phyloP scores from a whole-genome alignment of 2,113 vertebrate species.

The Empidonax alnorum region DNA sequence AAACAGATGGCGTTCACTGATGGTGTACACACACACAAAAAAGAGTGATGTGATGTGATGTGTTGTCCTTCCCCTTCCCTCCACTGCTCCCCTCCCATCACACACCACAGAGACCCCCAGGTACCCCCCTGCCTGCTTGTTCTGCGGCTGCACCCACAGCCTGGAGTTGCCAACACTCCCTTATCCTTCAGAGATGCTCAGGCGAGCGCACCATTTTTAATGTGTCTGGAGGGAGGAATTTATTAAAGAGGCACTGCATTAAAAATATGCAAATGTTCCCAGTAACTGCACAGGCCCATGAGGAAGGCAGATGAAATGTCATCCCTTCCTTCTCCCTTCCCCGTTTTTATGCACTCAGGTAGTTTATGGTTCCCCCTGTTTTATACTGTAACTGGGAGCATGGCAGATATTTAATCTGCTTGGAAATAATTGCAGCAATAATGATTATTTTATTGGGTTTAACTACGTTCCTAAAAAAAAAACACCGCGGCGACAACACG shows the following conservation, averaged over 20 bases:
- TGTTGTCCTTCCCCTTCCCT: not conserved
- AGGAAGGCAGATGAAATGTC: conserved; percentile 61
- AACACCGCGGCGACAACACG: accelerated
- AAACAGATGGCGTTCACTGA: conserved; percentile 16
- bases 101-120: not conserved
- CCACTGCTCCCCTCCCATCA: not conserved
- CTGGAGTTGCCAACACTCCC: not conserved
- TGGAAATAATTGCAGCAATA: conserved; percentile 72
- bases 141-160: not conserved
- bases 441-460: conserved; percentile 69
- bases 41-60: not conserved
- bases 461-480: not conserved
- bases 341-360: conserved; percentile 45
- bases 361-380: conserved; percentile 56
- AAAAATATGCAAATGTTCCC: conserved; percentile 71
- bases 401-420: conserved; percentile 72
- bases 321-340: conserved; percentile 32
- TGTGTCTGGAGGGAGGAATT: conserved; percentile 64
- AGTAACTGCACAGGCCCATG: conserved; percentile 49
- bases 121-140: not conserved
- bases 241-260: conserved; percentile 66
- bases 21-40: not conserved
- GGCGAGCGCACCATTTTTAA: conserved; percentile 24
- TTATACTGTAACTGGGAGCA: conserved; percentile 33
- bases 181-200: not conserved